Conservation (phyloP, 2,797 vertebrate genomes). For the Acipenser transmontanus region DNA sequence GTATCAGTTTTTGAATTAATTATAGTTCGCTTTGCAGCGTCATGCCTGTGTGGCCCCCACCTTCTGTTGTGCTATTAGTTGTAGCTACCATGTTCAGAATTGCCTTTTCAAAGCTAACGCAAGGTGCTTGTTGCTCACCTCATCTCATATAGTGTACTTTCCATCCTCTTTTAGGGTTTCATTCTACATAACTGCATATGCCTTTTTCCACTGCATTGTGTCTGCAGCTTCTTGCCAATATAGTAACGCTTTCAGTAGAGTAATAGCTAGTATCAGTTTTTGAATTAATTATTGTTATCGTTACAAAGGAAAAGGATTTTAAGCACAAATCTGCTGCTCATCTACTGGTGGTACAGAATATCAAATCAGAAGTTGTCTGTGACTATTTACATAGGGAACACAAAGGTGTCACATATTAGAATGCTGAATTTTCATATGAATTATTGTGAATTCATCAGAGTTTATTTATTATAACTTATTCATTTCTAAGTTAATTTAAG, state of each 20-base stretch:
- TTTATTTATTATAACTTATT: slow-evolving; percentile 95
- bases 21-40: slow-evolving; percentile 65
- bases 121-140: slow-evolving; percentile 84
- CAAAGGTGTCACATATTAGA: slow-evolving; percentile 92
- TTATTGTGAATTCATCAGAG: slow-evolving; percentile 97
- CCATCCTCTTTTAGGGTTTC: slow-evolving; percentile 74
- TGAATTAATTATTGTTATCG: slow-evolving; percentile 87
- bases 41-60: slow-evolving; percentile 62
- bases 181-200: slow-evolving; percentile 80
- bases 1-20: too few relatives aligned
- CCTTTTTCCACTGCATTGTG: slow-evolving; percentile 86
- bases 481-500: slow-evolving; percentile 94
- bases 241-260: slow-evolving; percentile 97
- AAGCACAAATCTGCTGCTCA: slow-evolving; percentile 98
- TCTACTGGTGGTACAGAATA: slow-evolving; percentile 89
- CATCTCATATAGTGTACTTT: slow-evolving; percentile 80
- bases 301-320: slow-evolving; percentile 92
- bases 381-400: slow-evolving; percentile 91
- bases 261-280: slow-evolving; percentile 95
- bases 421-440: slow-evolving; percentile 95
- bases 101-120: slow-evolving; percentile 87
- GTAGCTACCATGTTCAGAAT: slow-evolving; percentile 87
- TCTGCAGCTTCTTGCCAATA: slow-evolving; percentile 97
- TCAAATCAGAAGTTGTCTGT: slow-evolving; percentile 87
- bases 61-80: slow-evolving; percentile 79